These are phyloP conservation scores for Bradynema listronoti DNA, from an alignment of 1,140 invertebrate genomes.

Conservation along the genomic window DNA sequence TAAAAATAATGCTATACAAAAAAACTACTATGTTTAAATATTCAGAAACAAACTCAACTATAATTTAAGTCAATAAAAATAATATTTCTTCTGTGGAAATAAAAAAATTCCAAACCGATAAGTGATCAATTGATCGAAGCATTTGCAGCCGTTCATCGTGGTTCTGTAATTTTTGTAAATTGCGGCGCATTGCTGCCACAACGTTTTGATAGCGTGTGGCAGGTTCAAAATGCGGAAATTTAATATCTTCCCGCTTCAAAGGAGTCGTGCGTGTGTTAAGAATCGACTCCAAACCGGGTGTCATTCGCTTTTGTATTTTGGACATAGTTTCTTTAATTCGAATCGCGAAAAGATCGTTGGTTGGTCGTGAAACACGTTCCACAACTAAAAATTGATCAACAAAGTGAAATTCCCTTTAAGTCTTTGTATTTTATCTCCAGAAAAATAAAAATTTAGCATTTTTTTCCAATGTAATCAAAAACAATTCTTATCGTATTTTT, in stretches of 20 bases:
- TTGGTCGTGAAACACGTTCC: slow-evolving; percentile 16
- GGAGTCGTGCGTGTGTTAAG: background rate
- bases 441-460: too few relatives aligned
- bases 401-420: too few relatives aligned
- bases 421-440: too few relatives aligned
- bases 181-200: slow-evolving; percentile 3
- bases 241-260: slow-evolving; percentile 12
- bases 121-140: slow-evolving; percentile 20
- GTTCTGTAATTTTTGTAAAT: too few relatives aligned
- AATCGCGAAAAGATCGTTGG: slow-evolving; percentile 10
- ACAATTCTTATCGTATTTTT: slow-evolving; percentile 4
- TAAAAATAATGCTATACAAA: slow-evolving; percentile 32
- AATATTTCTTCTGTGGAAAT: background rate
- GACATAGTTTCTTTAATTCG: slow-evolving; percentile 20
- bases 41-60: slow-evolving; percentile 8
- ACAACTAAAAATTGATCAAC: slow-evolving; percentile 15
- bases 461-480: slow-evolving; percentile 1
- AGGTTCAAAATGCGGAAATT: slow-evolving; percentile 26
- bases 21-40: background rate
- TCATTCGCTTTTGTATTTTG: slow-evolving; percentile 21
- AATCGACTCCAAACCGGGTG: slow-evolving; percentile 5
- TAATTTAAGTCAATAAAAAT: background rate
- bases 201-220: background rate
- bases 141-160: slow-evolving; percentile 1
- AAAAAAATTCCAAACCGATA: slow-evolving; percentile 16